Base-by-base conservation (phyloP, 2,888 invertebrate genomes). In the Pristionchus mayeri region DNA sequence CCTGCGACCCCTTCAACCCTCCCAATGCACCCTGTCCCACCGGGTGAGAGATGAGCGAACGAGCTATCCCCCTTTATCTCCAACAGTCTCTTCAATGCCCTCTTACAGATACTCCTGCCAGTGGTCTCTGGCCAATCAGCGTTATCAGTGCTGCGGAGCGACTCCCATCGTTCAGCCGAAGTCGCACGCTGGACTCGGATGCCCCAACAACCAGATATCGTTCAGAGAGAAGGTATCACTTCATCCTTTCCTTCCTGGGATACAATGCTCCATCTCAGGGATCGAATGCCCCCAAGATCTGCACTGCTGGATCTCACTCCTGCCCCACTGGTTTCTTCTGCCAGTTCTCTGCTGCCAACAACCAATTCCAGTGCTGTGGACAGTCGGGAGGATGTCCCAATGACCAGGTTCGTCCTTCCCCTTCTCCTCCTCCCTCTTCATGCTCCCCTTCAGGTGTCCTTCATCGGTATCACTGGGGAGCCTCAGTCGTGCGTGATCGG, bases 381-480 rank as follows among this genome's bases (percentile, higher is more conserved):
- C 90, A 91, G 90, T 89, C 88, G 48, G 92, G 91, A 27, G 91
- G 92, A 52, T 92, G 92, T 85, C 92, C 92, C 54, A 91, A 92
- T 83, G 92, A 91, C 75, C 89, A 89, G 60, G 86, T 85, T 13
- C n/a, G 7, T 13, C 13, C 71, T 34, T 30, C 9, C 0, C 27
- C 63, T 0, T n/a, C 75, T 24, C 13, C n/a, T n/a, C n/a, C n/a
- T n/a, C n/a, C n/a, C n/a, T n/a, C n/a, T n/a, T n/a, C n/a, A n/a
- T n/a, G n/a, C n/a, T n/a, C n/a, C n/a, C 13, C 21, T 50, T 48
- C 87, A 87, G 48, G 92, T 92, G 34, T 90, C 92, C 44, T 92
- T 92, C 85, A 91, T 92, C 85, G 92, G 92, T 78, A 90, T 92
- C 85, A 91, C 91, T 75, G 92, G 92, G n/a, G 91, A 92, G 50